phyloP scores from a whole-genome alignment of 2,113 vertebrate genomes.

The Steatornis caripensis region DNA sequence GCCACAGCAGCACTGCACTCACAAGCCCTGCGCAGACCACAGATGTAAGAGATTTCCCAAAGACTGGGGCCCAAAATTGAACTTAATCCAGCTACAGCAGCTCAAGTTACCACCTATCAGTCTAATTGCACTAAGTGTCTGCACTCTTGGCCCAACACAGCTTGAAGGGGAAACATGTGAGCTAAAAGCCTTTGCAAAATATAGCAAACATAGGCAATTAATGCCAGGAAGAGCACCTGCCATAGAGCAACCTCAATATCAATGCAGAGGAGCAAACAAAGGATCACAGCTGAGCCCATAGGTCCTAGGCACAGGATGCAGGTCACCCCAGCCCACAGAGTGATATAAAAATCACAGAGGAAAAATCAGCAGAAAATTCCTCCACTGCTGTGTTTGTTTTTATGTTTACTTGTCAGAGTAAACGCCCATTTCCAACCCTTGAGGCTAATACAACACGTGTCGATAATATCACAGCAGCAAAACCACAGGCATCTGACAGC shows the following conservation, averaged over 20 bases:
- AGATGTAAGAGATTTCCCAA: neutral
- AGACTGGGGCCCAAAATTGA: neutral
- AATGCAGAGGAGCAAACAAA: neutral
- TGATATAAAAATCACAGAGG: neutral
- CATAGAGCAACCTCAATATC: neutral
- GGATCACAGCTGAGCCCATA: neutral
- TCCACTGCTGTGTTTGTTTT: neutral
- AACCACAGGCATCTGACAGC: slow-evolving; percentile 13
- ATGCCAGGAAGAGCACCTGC: neutral
- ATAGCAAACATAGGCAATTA: neutral
- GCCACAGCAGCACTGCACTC: neutral
- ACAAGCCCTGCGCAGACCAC: neutral
- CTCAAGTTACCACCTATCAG: neutral
- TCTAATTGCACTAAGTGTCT: neutral
- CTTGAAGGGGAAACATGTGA: neutral
- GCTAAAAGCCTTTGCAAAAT: neutral
- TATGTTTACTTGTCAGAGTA: neutral
- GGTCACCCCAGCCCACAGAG: neutral
- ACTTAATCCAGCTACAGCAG: neutral
- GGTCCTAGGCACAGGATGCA: neutral
- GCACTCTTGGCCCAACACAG: neutral
- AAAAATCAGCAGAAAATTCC: neutral
- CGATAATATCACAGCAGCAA: neutral
- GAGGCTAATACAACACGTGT: neutral
- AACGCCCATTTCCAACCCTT: neutral